Percentiles rank a stretch among this genome's conserved stretches.
Conservation (phyloP, 1,140 invertebrate genomes). For the Zaprionus camerounensis region DNA sequence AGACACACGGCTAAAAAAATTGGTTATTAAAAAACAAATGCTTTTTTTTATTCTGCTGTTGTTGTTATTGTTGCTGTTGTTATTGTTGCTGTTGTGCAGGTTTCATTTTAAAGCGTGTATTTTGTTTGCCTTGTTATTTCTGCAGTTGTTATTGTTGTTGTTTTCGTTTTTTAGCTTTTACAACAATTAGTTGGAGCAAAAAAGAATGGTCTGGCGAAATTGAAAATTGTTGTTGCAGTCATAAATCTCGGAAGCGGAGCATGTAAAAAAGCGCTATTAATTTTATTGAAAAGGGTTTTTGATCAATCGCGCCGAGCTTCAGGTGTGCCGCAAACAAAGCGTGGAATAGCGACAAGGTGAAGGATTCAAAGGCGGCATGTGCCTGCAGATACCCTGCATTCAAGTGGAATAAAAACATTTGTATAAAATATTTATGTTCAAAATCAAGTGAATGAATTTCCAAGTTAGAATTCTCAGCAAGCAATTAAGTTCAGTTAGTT, state of each 20-base stretch:
- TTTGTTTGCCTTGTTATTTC: conserved; percentile 19
- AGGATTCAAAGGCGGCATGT: conserved; percentile 50
- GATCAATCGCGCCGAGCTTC: conserved; percentile 32
- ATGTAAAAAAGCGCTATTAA: conserved; percentile 54
- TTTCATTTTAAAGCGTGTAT: conserved; percentile 35
- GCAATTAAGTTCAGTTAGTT: not conserved
- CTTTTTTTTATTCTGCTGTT: conserved; percentile 5
- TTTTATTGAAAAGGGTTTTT: conserved; percentile 77
- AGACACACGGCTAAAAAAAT: conserved; percentile 41
- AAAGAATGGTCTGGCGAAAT: conserved; percentile 25
- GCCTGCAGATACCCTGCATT: conserved; percentile 21
- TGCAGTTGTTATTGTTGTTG: conserved; percentile 12
- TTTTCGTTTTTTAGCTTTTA: conserved; percentile 19
- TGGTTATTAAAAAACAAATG: conserved; percentile 11
- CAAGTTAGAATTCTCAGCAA: not conserved
- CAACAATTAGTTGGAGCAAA: conserved; percentile 55
- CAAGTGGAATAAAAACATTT: not conserved
- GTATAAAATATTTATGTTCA: not conserved
- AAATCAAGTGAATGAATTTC: not conserved
- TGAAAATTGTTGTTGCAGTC: conserved; percentile 35
- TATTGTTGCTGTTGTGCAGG: conserved; percentile 28
- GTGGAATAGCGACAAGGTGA: conserved; percentile 53
- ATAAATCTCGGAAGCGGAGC: conserved; percentile 59
- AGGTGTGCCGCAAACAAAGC: conserved; percentile 48
- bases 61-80: conserved; percentile 19